phyloP scores from a whole-genome alignment of 2,113 vertebrate species.

The Cochlearius cochlearius region DNA sequence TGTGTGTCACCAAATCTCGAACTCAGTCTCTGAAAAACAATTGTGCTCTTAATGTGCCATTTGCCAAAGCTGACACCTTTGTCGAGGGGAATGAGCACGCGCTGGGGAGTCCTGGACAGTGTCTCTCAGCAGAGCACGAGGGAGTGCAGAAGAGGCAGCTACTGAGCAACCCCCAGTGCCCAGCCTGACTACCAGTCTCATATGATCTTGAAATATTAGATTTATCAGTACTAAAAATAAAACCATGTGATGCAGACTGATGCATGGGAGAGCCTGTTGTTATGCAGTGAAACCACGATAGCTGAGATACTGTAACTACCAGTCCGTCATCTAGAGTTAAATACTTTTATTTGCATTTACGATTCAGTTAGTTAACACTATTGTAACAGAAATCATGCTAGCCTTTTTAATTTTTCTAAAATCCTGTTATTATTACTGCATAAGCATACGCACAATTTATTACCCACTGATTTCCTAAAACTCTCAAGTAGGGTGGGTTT shows the following conservation, averaged over 20 bases:
- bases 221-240: conserved; percentile 47
- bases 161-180: neutral
- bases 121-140: neutral
- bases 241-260: neutral
- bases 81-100: rapidly evolving
- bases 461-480: neutral
- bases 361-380: neutral
- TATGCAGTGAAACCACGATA: neutral
- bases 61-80: neutral
- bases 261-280: neutral
- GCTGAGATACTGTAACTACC: neutral
- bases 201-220: neutral
- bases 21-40: neutral
- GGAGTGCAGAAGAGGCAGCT: neutral
- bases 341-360: neutral
- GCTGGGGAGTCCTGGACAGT: neutral
- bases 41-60: rapidly evolving
- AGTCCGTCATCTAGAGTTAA: neutral
- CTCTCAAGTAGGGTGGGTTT: neutral
- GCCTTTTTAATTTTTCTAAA: neutral
- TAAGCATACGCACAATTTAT: neutral
- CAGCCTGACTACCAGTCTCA: neutral
- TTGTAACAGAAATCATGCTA: neutral
- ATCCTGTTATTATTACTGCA: neutral
- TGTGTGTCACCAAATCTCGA: neutral